These are phyloP conservation scores for Gerris buenoi DNA, from an alignment of 1,140 invertebrate genomes.

Conservation along the genomic window DNA sequence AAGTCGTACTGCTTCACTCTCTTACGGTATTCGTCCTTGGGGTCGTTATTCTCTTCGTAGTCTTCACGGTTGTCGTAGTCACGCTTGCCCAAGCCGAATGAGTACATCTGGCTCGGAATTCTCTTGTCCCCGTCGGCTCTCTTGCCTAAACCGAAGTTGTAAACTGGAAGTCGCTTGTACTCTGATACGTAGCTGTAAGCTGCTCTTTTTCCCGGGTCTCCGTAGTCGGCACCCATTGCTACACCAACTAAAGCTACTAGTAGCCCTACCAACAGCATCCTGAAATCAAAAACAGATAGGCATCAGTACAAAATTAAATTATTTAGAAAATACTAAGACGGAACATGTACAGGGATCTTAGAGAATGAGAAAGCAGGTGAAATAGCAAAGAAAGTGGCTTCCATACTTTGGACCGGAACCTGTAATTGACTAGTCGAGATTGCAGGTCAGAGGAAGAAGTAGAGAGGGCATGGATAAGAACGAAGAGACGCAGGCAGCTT, in stretches of 20 bases:
- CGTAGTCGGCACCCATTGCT: constrained; percentile 17
- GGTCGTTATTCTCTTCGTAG: constrained; percentile 19
- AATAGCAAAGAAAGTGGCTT: no score
- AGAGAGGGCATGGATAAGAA: no score
- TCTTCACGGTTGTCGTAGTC: constrained; percentile 19
- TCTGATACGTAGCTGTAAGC: constrained; percentile 47
- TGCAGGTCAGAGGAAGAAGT: no score
- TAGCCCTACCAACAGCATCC: not conserved
- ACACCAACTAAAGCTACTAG: not conserved
- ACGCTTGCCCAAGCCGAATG: constrained; percentile 31
- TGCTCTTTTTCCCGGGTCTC: constrained; percentile 37
- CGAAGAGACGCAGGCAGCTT: no score
- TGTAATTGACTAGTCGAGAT: no score
- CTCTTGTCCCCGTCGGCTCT: constrained; percentile 23
- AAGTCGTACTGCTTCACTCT: constrained; percentile 27
- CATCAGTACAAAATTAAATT: no score
- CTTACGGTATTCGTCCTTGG: constrained; percentile 19
- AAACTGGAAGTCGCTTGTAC: constrained; percentile 46
- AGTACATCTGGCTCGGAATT: constrained; percentile 23
- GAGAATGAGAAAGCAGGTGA: no score
- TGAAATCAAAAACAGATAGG: not conserved
- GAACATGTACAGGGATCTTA: no score
- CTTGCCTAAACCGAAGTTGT: constrained; percentile 49
- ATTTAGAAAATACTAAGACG: no score
- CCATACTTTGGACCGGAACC: no score